Evolutionary conservation across 92 coral and sea anemone species (phyloP), one percentile per base, ranked within the genome.

Genomic region (Metridium senile): DNA sequence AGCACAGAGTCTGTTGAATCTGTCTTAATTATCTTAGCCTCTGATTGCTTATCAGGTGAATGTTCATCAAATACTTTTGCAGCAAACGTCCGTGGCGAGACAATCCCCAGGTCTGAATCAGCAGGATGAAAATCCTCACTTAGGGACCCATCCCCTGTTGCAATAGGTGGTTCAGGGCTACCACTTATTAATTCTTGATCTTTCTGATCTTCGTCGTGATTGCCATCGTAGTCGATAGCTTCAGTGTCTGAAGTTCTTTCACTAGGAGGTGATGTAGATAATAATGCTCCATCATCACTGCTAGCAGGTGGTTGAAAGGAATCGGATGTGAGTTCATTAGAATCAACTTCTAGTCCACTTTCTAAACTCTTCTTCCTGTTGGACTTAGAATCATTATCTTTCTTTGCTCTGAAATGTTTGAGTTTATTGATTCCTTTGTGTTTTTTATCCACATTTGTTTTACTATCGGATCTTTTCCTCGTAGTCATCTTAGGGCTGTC

Each of bases 1-100:
- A 72, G n/a, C 0, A 65, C 70, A 8, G 93, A 83, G 70, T 85
- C 97, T 8, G 79, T 8, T 16, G 97, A 91, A n/a, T 68, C 91
- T 0, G 87, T 73, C 22, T 73, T 73, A 25, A 68, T 19, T 4
- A 77, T 33, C 1, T 26, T 29, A 19, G 43, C 58, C 10, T 59
- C 72, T 19, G 62, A 39, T 33, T 61, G 56, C 0, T 43, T 64
- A 43, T 70, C 80, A 33, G 68, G 66, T 26, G 89, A 79, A 58
- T 68, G 84, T 46, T 79, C 46, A 9, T 74, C 76, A 51, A 79
- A 39, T 4, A 68, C 84, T 58, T 79, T 70, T 16, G 59, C 0
- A 31, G 84, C 76, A 74, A 74, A 79, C 30, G 84, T 79, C 16
- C 84, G 13, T 54, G 82, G 82, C 4, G 82, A 77, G 46, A 63